These are phyloP conservation scores for Sialia sialis DNA, from an alignment of 2,113 vertebrate genomes.

Conservation along the genomic window DNA sequence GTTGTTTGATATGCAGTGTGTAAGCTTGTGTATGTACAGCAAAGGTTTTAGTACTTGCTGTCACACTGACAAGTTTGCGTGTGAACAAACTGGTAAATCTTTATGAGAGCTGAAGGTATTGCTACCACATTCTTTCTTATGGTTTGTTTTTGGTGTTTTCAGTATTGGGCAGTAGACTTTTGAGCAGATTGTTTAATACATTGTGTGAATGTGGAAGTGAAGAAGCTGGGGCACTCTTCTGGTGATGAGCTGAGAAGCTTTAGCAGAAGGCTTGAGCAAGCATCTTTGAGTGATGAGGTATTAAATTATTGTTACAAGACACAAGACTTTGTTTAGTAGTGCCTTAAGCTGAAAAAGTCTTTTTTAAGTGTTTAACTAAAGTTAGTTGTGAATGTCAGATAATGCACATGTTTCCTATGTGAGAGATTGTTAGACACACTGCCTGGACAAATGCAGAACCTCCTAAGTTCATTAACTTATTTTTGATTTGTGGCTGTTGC, in stretches of 20 bases:
- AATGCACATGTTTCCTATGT: not conserved
- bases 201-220: not conserved
- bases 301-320: not conserved
- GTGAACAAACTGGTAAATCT: not conserved
- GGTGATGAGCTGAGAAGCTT: not conserved
- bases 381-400: not conserved
- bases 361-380: not conserved
- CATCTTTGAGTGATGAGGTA: not conserved
- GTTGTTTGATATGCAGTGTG: not conserved
- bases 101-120: not conserved
- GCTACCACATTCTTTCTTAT: not conserved
- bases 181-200: fast-evolving
- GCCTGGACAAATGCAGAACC: not conserved
- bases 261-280: not conserved
- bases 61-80: not conserved
- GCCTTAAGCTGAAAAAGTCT: not conserved
- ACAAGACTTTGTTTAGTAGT: not conserved
- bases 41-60: not conserved
- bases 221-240: not conserved
- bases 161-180: not conserved
- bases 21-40: not conserved
- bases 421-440: not conserved
- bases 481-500: not conserved
- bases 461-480: not conserved
- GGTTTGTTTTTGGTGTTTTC: not conserved